A percentile compares a stretch with the other conserved stretches of the same genome.
Evolutionary conservation across 2,888 invertebrate species (phyloP).

Genomic region (Mechanitis mazaeus): DNA sequence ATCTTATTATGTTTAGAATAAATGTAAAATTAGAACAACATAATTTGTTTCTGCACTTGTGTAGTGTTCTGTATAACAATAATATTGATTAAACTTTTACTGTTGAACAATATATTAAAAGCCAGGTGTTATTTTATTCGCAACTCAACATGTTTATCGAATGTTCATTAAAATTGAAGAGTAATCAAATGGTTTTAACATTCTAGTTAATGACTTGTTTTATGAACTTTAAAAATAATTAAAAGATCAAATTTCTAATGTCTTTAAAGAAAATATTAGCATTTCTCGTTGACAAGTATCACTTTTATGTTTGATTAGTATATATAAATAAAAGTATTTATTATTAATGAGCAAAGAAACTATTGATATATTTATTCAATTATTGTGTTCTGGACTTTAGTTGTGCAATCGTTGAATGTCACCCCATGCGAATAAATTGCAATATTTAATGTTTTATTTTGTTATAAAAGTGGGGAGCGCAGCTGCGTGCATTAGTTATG

Average conservation of each 20-base stretch:
- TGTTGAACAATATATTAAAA: too few relatives aligned
- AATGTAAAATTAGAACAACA: constrained; percentile 2
- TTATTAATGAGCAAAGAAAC: neutral
- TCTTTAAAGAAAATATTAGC: too few relatives aligned
- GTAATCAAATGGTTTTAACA: too few relatives aligned
- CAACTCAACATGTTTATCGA: too few relatives aligned
- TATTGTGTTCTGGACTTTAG: constrained; percentile 26
- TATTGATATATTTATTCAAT: constrained; percentile 23
- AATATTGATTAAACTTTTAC: too few relatives aligned
- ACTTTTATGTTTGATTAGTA: neutral
- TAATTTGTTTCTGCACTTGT: constrained; percentile 32
- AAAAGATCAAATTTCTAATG: too few relatives aligned
- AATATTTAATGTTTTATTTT: constrained; percentile 61
- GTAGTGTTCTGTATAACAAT: too few relatives aligned
- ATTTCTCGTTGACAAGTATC: too few relatives aligned
- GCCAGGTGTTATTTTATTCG: too few relatives aligned
- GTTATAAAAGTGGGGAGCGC: constrained; percentile 58
- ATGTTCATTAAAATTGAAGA: too few relatives aligned
- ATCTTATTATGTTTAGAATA: neutral
- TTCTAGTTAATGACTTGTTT: too few relatives aligned
- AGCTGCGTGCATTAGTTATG: constrained; percentile 61
- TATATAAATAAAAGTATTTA: neutral
- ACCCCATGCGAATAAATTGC: constrained; percentile 39
- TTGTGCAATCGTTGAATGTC: constrained; percentile 46
- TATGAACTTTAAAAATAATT: too few relatives aligned